Conservation (phyloP, 1,140 invertebrate species). For the Brachystomella parvula region DNA sequence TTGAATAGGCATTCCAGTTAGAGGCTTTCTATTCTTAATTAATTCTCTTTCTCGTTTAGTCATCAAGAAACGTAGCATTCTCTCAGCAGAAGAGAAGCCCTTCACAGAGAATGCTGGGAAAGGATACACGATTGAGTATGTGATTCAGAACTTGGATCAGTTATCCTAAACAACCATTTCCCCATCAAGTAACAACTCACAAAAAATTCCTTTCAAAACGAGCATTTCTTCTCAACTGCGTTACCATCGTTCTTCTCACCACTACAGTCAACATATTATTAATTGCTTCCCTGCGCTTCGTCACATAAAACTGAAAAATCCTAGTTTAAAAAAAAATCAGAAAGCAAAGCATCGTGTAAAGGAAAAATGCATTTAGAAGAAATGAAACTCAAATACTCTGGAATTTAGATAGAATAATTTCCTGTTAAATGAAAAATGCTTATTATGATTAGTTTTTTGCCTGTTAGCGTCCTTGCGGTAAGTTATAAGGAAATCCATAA, state of each 20-base stretch:
- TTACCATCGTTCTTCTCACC: no score
- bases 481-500: no score
- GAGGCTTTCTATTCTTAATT: not conserved
- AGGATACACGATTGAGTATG: slow-evolving; percentile 57
- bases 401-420: no score
- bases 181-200: not conserved
- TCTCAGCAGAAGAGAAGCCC: slow-evolving; percentile 46
- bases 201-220: not conserved
- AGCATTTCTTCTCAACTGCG: not conserved
- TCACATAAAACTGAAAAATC: not conserved
- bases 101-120: slow-evolving; percentile 70
- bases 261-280: no score
- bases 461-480: no score
- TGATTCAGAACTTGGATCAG: slow-evolving; percentile 60
- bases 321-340: not conserved
- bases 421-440: no score
- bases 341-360: not conserved
- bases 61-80: slow-evolving; percentile 64
- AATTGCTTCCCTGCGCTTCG: no score
- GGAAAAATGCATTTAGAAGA: not conserved
- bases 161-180: slow-evolving; percentile 39
- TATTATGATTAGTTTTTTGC: no score
- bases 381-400: no score
- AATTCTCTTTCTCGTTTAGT: slow-evolving; percentile 41
- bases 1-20: not conserved